Conservation (phyloP, 2,113 vertebrate genomes). For the Tupaia chinensis region DNA sequence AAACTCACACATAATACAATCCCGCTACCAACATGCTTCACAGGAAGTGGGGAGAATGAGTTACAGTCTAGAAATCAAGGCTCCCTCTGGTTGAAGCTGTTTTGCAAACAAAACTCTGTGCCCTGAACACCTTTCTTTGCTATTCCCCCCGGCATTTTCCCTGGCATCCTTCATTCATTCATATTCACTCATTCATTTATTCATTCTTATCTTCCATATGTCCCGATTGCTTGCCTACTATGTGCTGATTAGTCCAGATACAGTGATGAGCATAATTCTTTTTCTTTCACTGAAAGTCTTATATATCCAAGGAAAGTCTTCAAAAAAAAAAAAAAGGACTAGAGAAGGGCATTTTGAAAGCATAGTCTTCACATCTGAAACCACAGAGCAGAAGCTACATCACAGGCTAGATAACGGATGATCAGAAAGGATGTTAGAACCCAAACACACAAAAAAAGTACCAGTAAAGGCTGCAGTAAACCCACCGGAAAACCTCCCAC, state of each 20-base stretch:
- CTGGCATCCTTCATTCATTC: not conserved
- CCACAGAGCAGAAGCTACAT: not conserved
- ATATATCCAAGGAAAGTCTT: not conserved
- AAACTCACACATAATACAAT: not conserved
- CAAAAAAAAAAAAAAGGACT: not conserved
- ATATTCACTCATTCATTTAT: not conserved
- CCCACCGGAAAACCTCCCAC: not conserved
- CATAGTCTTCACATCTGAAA: slow-evolving; percentile 14
- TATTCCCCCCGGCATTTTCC: not conserved
- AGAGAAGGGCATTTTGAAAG: not conserved
- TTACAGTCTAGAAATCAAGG: not conserved
- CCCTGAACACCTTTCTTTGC: not conserved
- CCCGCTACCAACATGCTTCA: not conserved
- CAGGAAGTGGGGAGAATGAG: not conserved
- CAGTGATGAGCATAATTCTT: not conserved
- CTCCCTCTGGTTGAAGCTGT: not conserved
- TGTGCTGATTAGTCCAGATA: not conserved
- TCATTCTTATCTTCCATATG: not conserved
- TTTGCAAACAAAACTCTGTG: not conserved
- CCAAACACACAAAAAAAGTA: not conserved
- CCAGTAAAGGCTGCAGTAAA: not conserved
- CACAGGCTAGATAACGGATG: not conserved
- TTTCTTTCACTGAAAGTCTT: slow-evolving; percentile 13
- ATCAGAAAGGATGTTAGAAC: not conserved
- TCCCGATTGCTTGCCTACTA: not conserved